Conservation (phyloP, 1,140 invertebrate species). For the Colletes gigas region DNA sequence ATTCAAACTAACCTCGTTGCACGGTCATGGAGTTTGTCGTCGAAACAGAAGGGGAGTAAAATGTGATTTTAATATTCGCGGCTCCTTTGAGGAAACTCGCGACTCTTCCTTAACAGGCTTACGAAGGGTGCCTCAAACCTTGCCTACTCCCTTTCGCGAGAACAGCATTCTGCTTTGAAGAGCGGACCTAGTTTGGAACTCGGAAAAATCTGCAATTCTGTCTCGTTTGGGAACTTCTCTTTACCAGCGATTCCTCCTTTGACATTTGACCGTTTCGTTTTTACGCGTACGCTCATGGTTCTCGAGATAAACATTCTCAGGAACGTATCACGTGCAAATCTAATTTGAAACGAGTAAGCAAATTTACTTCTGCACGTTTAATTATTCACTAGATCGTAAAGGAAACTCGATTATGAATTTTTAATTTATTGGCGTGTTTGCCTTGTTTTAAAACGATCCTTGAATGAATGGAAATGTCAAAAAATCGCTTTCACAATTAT, state of each 20-base stretch:
- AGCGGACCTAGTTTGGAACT: constrained; percentile 70
- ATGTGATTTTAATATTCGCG: constrained; percentile 77
- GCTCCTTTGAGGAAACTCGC: constrained; percentile 74
- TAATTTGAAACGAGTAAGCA: background rate
- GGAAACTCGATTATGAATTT: too few relatives aligned
- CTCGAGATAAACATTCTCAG: background rate
- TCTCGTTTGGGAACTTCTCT: constrained; percentile 43
- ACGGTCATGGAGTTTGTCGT: constrained; percentile 65
- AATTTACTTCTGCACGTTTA: too few relatives aligned
- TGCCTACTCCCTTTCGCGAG: constrained; percentile 48
- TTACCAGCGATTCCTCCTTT: constrained; percentile 34
- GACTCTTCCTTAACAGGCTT: constrained; percentile 75
- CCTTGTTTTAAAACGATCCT: too few relatives aligned
- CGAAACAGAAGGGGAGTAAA: constrained; percentile 67
- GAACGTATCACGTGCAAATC: background rate
- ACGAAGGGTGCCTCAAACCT: constrained; percentile 52
- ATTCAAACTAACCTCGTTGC: constrained; percentile 71
- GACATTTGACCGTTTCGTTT: constrained; percentile 51
- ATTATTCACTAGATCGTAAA: too few relatives aligned
- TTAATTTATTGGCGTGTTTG: too few relatives aligned
- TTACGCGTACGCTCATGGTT: background rate
- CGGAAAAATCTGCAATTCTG: constrained; percentile 69
- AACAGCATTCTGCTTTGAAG: constrained; percentile 69
- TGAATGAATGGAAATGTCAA: too few relatives aligned
- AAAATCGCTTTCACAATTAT: too few relatives aligned